Conservation (phyloP, 2,888 invertebrate genomes). For the Noctua janthina region DNA sequence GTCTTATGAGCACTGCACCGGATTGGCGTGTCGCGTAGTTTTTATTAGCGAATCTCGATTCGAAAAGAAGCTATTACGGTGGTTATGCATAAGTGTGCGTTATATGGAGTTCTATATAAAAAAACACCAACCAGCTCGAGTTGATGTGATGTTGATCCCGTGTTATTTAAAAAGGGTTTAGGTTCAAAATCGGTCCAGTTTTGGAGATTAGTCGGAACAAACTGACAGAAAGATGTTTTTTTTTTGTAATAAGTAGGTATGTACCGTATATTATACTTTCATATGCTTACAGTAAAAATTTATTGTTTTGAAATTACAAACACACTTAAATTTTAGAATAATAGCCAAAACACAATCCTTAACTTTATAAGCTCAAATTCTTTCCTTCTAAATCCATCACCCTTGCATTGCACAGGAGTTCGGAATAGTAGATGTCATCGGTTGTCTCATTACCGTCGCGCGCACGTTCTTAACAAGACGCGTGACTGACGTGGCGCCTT, state of each 20-base stretch:
- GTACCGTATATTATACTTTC: too few relatives aligned
- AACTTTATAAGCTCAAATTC: constrained; percentile 12
- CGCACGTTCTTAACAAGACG: constrained; percentile 76
- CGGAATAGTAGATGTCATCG: constrained; percentile 50
- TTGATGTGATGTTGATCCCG: background rate
- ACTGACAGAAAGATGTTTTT: too few relatives aligned
- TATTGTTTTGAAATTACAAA: too few relatives aligned
- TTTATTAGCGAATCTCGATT: background rate
- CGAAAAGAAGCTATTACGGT: background rate
- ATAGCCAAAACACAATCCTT: background rate
- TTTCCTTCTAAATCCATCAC: constrained; percentile 31
- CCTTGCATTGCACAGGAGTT: constrained; percentile 45
- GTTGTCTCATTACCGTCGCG: constrained; percentile 68
- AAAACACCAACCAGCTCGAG: background rate
- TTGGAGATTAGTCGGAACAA: too few relatives aligned
- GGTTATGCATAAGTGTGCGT: background rate
- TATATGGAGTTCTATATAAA: background rate
- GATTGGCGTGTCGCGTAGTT: background rate
- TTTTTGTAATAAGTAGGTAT: too few relatives aligned
- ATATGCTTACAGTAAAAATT: too few relatives aligned
- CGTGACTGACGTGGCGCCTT: constrained; percentile 67
- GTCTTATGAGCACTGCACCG: background rate
- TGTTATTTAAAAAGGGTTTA: background rate
- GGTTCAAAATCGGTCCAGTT: too few relatives aligned
- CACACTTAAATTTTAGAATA: too few relatives aligned